A percentile compares a stretch with the other conserved stretches of the same genome.
Evolutionary conservation across 2,797 vertebrate species (phyloP).

Genomic region (Cynopterus sphinx): DNA sequence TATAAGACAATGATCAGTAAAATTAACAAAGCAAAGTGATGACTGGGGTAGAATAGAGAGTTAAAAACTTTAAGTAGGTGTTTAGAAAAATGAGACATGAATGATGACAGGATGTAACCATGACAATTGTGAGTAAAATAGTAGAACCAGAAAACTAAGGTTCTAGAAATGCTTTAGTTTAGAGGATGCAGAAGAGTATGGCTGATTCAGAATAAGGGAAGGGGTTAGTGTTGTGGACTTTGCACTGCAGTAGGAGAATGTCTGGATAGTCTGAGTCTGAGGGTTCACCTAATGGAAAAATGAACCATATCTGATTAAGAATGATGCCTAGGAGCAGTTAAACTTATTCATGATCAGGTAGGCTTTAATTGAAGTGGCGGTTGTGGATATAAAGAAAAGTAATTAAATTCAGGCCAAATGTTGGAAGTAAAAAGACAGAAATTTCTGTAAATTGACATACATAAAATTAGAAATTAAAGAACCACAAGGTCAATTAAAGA

Average conservation of each 20-base stretch:
- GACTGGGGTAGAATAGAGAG: rapidly evolving
- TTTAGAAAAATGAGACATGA: background rate
- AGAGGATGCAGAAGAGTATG: too few relatives aligned
- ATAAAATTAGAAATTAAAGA: background rate
- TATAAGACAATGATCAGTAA: background rate
- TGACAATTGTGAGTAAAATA: background rate
- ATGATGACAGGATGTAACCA: background rate
- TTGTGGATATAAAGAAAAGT: background rate
- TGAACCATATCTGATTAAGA: background rate
- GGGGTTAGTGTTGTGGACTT: background rate
- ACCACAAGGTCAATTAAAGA: background rate
- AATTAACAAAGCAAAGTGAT: background rate
- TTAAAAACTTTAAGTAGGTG: background rate
- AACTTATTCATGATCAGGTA: background rate
- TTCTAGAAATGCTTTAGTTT: background rate
- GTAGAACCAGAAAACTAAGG: background rate
- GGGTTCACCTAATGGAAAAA: background rate
- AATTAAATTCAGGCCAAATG: background rate
- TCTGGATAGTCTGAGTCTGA: background rate
- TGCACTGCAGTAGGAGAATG: too few relatives aligned
- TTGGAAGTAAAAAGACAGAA: background rate
- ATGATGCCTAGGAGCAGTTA: rapidly evolving
- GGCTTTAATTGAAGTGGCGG: background rate
- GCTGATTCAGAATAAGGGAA: background rate
- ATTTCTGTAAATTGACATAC: background rate